A percentile compares a stretch with the other conserved stretches of the same genome.
Conservation (phyloP, 2,113 vertebrate genomes). For the Anser brachyrhynchus region DNA sequence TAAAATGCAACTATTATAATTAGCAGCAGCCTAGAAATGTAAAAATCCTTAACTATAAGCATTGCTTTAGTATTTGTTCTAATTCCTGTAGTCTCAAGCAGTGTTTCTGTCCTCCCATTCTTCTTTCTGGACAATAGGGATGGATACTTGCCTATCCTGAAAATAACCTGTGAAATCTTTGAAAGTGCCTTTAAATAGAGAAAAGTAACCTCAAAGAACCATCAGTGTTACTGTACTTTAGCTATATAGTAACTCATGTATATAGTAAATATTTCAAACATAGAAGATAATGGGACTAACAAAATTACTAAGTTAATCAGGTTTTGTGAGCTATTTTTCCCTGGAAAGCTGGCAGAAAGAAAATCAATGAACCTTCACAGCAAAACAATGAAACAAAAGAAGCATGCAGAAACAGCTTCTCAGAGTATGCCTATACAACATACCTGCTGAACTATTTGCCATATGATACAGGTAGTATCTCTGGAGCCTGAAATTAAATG, state of each 20-base stretch:
- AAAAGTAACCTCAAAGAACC: not conserved
- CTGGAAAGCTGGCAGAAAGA: not conserved
- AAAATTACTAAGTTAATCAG: not conserved
- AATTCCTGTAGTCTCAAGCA: not conserved
- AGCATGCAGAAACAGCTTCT: not conserved
- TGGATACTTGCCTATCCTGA: not conserved
- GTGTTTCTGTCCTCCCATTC: not conserved
- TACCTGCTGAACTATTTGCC: conserved; percentile 96
- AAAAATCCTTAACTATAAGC: not conserved
- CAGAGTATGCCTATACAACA: not conserved
- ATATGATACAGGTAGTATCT: conserved; percentile 98
- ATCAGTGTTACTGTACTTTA: not conserved
- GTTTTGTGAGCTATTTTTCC: not conserved
- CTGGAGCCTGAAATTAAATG: conserved; percentile 96
- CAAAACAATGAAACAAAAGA: not conserved
- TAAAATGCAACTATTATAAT: not conserved
- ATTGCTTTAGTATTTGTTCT: not conserved
- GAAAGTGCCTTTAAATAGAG: not conserved
- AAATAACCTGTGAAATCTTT: not conserved
- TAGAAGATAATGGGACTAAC: not conserved
- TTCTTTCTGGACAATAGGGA: not conserved
- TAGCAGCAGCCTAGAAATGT: not conserved
- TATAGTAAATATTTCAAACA: not conserved
- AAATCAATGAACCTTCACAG: not conserved
- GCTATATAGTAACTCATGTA: not conserved